Evolutionary conservation across 2,113 vertebrate genomes (phyloP), one percentile per base, ranked within the genome.

Genomic region (Phalacrocorax carbo): DNA sequence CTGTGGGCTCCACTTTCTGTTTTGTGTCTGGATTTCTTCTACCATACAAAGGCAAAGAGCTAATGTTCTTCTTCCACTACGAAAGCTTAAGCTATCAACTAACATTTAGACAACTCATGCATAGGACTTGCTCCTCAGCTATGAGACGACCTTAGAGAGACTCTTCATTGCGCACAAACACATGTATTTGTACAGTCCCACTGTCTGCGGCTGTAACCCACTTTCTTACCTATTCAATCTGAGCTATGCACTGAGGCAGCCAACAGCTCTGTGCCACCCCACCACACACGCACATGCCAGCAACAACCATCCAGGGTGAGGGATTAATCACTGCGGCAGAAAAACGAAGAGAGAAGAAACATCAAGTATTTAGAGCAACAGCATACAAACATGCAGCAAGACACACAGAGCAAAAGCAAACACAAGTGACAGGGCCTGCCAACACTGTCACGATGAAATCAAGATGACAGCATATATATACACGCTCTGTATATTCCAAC

Each of bases 241-340:
- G 29, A 80, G 61, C 34, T 68, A n/a, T 4, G 44, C 34, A 13
- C 46, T 2, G 16, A 91, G 34, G 23, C 29, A 86, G 82, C 40
- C 17, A 52, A 48, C 16, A 30, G 44, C 52, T 73, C 29, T n/a
- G 4, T 54, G 52, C 38, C 17, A 32, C 78, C 20, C 14, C 29
- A 38, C 15, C 13, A 32, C 20, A 15, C 18, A 36, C 48, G n/a
- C 38, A 23, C 1, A 15, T 8, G 1, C 62, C 1, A 2, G 29
- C 51, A 83, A 64, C 55, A 36, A 8, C 29, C 14, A 15, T 32
- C 44, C 65, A 78, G 11, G 20, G 16, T 65, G 34, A 65, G 25
- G 11, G 8, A 71, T 78, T 44, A 52, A 40, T 20, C 44, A 40
- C 48, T 0, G 0, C 66, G 52, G 52, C 25, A 83, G 52, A 46